Percentiles rank a stretch among this genome's conserved stretches.
phyloP scores from a whole-genome alignment of 2,888 invertebrate genomes.

The Eilema depressum region DNA sequence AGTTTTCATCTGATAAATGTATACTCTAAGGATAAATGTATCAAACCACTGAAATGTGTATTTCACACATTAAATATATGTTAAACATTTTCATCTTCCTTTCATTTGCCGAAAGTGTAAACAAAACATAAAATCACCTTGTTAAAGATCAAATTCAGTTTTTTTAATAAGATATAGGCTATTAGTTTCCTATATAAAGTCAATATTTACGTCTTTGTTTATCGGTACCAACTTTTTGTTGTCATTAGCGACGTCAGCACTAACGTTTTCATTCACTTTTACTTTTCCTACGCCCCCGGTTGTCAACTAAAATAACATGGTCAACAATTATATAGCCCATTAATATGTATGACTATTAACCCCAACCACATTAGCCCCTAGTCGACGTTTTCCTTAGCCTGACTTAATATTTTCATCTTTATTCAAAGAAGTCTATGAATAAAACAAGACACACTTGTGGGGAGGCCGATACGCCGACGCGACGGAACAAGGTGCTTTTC shows the following conservation, averaged over 20 bases:
- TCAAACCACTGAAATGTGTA: not conserved
- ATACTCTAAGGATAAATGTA: not conserved
- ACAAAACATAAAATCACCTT: not conserved
- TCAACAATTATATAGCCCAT: slow-evolving; percentile 72
- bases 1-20: too few relatives aligned
- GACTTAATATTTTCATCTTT: slow-evolving; percentile 86
- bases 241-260: not conserved
- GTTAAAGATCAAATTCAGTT: too few relatives aligned
- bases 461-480: slow-evolving; percentile 65
- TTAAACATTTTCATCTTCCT: too few relatives aligned
- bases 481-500: slow-evolving; percentile 69
- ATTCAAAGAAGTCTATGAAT: slow-evolving; percentile 84
- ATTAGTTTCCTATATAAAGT: too few relatives aligned
- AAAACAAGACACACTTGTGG: slow-evolving; percentile 75
- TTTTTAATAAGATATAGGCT: too few relatives aligned
- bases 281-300: slow-evolving; percentile 14
- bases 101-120: not conserved
- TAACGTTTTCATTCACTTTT: slow-evolving; percentile 1
- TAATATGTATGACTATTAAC: slow-evolving; percentile 83
- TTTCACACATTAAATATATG: not conserved
- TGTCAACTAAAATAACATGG: slow-evolving; percentile 43
- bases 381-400: slow-evolving; percentile 72
- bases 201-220: not conserved
- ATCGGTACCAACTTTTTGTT: not conserved
- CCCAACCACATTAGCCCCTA: slow-evolving; percentile 74